These are phyloP conservation scores for Aelia acuminata DNA, from an alignment of 2,888 invertebrate species.

Conservation along the genomic window DNA sequence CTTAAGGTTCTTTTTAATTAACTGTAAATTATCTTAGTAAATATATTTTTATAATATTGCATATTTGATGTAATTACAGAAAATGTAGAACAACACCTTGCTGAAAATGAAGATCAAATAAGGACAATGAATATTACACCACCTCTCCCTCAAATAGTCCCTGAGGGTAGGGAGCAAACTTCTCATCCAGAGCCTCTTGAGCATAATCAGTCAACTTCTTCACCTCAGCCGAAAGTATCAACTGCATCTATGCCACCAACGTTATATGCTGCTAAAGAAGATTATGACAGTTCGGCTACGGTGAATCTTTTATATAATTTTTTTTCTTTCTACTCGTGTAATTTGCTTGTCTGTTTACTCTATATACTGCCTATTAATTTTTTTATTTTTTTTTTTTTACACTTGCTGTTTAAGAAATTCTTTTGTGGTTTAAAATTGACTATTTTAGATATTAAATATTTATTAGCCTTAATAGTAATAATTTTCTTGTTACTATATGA, in stretches of 20 bases:
- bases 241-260: constrained; percentile 68
- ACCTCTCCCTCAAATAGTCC: constrained; percentile 61
- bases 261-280: constrained; percentile 70
- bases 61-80: constrained; percentile 4
- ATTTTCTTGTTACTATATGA: not conserved
- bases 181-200: constrained; percentile 50
- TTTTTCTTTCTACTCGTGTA: not conserved
- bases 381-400: not conserved
- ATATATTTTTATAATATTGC: not conserved
- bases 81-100: constrained; percentile 1
- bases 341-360: not conserved
- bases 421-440: not conserved
- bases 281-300: constrained; percentile 74
- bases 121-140: constrained; percentile 41
- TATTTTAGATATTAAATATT: not conserved
- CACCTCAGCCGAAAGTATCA: constrained; percentile 66
- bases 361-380: no score
- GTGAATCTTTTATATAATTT: constrained; percentile 68
- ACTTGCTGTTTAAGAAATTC: not conserved
- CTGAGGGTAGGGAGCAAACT: constrained; percentile 57
- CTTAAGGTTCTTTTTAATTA: not conserved
- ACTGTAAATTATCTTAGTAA: not conserved
- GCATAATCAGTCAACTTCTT: constrained; percentile 56
- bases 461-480: not conserved
- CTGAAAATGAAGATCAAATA: constrained; percentile 52